Evolutionary conservation across 2,113 vertebrate genomes (phyloP).

Genomic region (Tragelaphus imberbis): DNA sequence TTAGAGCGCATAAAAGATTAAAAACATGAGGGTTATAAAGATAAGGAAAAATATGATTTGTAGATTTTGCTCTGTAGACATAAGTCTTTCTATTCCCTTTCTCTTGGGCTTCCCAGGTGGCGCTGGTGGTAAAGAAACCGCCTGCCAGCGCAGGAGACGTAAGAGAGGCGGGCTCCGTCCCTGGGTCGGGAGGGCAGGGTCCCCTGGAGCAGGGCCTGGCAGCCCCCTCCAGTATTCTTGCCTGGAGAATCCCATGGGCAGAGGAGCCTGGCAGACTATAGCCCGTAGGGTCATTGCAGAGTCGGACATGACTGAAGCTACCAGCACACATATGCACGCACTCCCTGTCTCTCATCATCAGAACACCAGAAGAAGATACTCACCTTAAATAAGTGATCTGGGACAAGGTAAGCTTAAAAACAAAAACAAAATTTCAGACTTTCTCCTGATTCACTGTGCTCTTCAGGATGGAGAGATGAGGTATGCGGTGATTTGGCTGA

Average conservation of each 20-base stretch:
- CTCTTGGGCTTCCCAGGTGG: background rate
- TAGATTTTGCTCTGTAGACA: background rate
- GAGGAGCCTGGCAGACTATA: background rate
- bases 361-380: background rate
- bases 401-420: background rate
- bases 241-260: background rate
- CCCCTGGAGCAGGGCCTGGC: background rate
- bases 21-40: background rate
- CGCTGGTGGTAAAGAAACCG: background rate
- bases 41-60: background rate
- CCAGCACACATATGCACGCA: rapidly evolving
- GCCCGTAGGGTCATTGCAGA: background rate
- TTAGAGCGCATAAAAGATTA: background rate
- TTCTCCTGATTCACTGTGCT: background rate
- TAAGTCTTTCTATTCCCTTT: background rate
- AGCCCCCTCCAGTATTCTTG: background rate
- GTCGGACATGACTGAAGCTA: background rate
- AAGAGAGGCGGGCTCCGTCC: background rate
- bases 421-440: background rate
- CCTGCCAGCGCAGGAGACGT: background rate
- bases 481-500: background rate
- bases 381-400: background rate
- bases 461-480: background rate
- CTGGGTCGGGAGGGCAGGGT: background rate
- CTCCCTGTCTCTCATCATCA: background rate